Conservation (phyloP, 2,888 invertebrate genomes). For the Drosophila testacea region DNA sequence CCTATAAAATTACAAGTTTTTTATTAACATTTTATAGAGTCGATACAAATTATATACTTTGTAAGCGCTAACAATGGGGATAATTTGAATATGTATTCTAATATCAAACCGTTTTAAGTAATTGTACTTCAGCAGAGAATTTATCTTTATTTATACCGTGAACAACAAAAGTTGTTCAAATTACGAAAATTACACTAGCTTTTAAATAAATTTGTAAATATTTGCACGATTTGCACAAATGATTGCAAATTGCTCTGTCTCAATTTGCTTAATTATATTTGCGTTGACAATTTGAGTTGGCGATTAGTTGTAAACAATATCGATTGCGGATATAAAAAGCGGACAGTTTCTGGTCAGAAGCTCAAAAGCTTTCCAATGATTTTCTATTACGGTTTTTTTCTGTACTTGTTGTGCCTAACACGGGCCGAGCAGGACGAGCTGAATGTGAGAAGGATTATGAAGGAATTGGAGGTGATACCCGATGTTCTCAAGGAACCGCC, state of each 20-base stretch:
- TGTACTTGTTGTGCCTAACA: conserved; percentile 17
- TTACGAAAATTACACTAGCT: conserved; percentile 35
- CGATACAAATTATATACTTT: not conserved
- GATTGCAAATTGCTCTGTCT: conserved; percentile 53
- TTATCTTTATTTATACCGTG: conserved; percentile 31
- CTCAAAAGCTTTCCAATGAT: conserved; percentile 42
- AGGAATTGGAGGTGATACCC: conserved; percentile 67
- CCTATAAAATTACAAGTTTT: not conserved
- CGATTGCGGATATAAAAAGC: conserved; percentile 50
- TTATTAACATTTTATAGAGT: too few species aligned
- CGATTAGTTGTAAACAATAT: conserved; percentile 40
- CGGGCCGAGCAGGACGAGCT: conserved; percentile 40
- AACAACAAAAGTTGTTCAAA: conserved; percentile 27
- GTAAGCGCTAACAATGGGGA: not conserved
- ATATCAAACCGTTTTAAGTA: conserved; percentile 16
- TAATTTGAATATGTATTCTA: conserved; percentile 2
- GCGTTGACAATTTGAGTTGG: conserved; percentile 42
- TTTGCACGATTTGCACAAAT: conserved; percentile 46
- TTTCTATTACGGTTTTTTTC: conserved; percentile 20
- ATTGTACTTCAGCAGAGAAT: conserved; percentile 1
- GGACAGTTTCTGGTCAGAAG: not conserved
- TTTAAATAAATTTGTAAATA: conserved; percentile 54
- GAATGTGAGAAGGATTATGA: conserved; percentile 60
- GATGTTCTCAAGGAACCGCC: conserved; percentile 71
- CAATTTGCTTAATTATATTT: conserved; percentile 70